Base-by-base conservation (phyloP, 2,797 vertebrate genomes). In the Aeoliscus strigatus region DNA sequence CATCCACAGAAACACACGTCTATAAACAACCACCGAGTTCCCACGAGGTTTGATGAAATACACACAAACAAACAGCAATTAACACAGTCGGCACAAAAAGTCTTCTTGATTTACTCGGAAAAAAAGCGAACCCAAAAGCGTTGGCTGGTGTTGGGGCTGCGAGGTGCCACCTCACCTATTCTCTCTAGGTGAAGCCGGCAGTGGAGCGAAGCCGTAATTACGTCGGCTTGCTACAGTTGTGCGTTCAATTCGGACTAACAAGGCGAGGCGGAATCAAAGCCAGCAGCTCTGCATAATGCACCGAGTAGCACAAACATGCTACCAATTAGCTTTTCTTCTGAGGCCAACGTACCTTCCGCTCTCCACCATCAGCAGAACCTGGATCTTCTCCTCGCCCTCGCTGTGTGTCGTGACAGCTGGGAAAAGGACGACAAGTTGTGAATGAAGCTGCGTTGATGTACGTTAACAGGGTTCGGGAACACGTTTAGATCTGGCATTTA, bases 301-400 rank as follows among this genome's bases (percentile, higher is more conserved):
- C 42, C 8, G 5, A 3, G 60, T 16, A 49, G 40, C 31, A 6
- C 44, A 54, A 60, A 56, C 17, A n/a, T 10, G 14, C 2, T 9
- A 34, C 65, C 60, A 69, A 75, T 79, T 71, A 70, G 46, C 44
- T 29, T 15, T 23, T 1, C 14, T 8, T 12, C 9, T 6, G 7
- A 37, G 44, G 8, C 9, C 4, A 38, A 73, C 70, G 13, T 90
- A 98, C 94, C 95, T 94, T 81, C 94, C 88, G 69, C 92, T 91
- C 75, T 96, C 94, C 58, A 98, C 94, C 11, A 99, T 90, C 37
- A 98, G 85, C 58, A 98, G 80, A 43, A 94, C 86, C n/a, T 93
- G 91, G 70, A 90, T 77, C 83, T 88, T 94, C 61, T 96, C 93
- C 27, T 92, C 92, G 25, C 94, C 92, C 66, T 94, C 90, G 12